Evolutionary conservation across 2,888 invertebrate genomes (phyloP).

Genomic region (Idaea straminata): DNA sequence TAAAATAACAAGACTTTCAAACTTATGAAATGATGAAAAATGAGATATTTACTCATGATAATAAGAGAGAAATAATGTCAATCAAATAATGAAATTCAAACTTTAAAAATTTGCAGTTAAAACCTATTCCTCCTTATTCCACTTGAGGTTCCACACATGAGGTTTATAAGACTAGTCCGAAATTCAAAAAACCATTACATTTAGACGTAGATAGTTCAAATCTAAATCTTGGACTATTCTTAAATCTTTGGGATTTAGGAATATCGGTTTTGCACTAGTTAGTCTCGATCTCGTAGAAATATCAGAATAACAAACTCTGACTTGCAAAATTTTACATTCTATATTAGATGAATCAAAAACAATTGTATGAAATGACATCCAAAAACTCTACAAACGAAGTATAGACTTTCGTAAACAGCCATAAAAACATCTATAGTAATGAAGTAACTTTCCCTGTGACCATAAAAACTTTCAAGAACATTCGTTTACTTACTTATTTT

Average conservation of each 20-base stretch:
- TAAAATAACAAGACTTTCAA: constrained; percentile 41
- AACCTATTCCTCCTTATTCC: too few species aligned
- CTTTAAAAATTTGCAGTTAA: background rate
- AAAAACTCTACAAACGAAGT: background rate
- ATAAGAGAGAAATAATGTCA: background rate
- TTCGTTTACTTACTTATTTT: background rate
- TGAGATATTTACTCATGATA: background rate
- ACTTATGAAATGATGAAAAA: constrained; percentile 9
- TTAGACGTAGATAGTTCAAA: too few species aligned
- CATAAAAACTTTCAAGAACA: background rate
- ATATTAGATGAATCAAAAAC: background rate
- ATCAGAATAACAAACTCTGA: background rate
- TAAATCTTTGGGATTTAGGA: too few species aligned
- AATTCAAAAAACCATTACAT: too few species aligned
- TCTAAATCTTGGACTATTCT: too few species aligned
- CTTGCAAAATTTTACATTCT: background rate
- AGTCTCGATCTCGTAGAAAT: too few species aligned
- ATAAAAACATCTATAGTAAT: background rate
- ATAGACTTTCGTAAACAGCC: background rate
- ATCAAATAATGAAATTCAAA: background rate
- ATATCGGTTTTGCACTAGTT: too few species aligned
- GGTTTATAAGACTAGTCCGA: too few species aligned
- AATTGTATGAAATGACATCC: background rate
- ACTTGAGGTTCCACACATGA: too few species aligned
- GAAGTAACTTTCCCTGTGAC: background rate